Base-by-base conservation (phyloP, 2,888 invertebrate genomes). In the Vesta saturnalis region DNA sequence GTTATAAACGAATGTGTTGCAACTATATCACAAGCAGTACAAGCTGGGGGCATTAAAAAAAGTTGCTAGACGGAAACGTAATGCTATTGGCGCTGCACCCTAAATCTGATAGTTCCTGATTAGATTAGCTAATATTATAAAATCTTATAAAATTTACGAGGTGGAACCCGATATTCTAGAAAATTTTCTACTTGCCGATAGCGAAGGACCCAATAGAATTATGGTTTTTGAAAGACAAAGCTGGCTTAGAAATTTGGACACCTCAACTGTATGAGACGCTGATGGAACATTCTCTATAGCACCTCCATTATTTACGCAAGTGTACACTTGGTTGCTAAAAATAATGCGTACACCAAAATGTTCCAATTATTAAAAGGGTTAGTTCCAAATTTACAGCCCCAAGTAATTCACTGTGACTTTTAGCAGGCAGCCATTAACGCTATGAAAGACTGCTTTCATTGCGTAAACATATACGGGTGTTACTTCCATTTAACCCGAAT, bases 151-250 rank as follows among this genome's bases (percentile, higher is more conserved):
- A 43, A 43, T 43, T 43, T 43, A 43, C 43, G 43, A 43, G 12
- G 43, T 43, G 43, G n/a, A 43, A 43, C 43, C 47, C 15, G 18
- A 8, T 8, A 16, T 47, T 14, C 18, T 15, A 47, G 15, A 47
- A 47, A 47, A 47, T 47, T 47, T 47, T 47, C 15, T 47, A 47
- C n/a, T 16, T 1, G 15, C 16, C 12, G 47, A 47, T 47, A 47
- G 47, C 43, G 15, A 47, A 47, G 47, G 47, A 47, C 15, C 47
- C 47, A 47, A 47, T 47, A 43, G 14, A 43, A 43, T 43, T 43
- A 43, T 43, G n/a, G 10, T 43, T 43, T 43, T 43, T 43, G 43
- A 12, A 43, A 43, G 43, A 43, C 43, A n/a, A 43, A 43, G 43
- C 10, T 43, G 47, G 16, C 47, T 47, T 47, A n/a, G 47, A 47